Conservation (phyloP, 2,113 vertebrate species). For the Festucalex cinctus region DNA sequence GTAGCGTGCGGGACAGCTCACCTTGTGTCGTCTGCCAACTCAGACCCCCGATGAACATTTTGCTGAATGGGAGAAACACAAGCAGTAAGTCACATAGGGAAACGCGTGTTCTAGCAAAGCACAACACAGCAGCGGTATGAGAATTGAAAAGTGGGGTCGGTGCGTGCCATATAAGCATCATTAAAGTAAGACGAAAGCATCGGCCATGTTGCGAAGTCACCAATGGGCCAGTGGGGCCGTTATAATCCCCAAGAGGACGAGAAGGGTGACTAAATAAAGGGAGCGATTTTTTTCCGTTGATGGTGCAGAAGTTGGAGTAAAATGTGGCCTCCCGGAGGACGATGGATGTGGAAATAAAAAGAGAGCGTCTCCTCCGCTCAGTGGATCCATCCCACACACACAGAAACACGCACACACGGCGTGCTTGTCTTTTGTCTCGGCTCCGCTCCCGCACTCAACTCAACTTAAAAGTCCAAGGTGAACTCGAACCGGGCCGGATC, state of each 20-base stretch:
- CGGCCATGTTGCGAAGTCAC: slow-evolving; percentile 79
- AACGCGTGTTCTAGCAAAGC: slow-evolving; percentile 20
- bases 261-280: slow-evolving; percentile 7
- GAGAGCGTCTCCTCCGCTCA: slow-evolving; percentile 51
- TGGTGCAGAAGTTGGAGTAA: slow-evolving; percentile 62
- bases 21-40: slow-evolving; percentile 97
- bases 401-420: slow-evolving; percentile 40
- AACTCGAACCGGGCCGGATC: slow-evolving; percentile 52
- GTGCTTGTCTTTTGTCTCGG: slow-evolving; percentile 75
- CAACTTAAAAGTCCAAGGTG: slow-evolving; percentile 67
- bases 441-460: slow-evolving; percentile 65
- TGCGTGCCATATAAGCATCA: slow-evolving; percentile 45
- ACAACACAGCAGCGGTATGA: slow-evolving; percentile 20
- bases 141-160: neutral
- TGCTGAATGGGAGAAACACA: slow-evolving; percentile 79
- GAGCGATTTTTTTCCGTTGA: slow-evolving; percentile 47
- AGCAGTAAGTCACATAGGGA: slow-evolving; percentile 50
- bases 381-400: slow-evolving; percentile 62
- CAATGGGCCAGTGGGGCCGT: slow-evolving; percentile 70
- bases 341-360: slow-evolving; percentile 53
- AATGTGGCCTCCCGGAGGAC: slow-evolving; percentile 42
- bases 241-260: slow-evolving; percentile 68
- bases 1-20: slow-evolving; percentile 77
- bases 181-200: slow-evolving; percentile 71
- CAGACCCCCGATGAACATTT: slow-evolving; percentile 95